Evolutionary conservation across 2,797 vertebrate genomes (phyloP).

Genomic region (Cynodonichthys magdalenae): DNA sequence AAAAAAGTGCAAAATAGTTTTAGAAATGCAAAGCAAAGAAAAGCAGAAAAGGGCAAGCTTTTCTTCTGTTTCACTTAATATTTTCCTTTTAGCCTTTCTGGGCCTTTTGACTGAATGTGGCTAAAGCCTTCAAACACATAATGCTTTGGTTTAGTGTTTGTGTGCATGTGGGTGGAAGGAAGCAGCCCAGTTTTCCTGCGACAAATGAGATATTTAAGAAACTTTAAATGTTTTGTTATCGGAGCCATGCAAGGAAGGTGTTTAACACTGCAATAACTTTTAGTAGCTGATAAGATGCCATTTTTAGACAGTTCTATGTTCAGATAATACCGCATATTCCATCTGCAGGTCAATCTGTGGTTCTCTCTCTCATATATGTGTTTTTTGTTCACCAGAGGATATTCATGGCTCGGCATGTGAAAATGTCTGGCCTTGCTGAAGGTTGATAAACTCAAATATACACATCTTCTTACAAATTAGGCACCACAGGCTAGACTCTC

Average conservation of each 20-base stretch:
- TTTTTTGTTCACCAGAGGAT: conserved; percentile 22
- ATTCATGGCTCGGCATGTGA: conserved; percentile 36
- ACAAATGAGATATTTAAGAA: conserved; percentile 18
- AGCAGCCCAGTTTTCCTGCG: conserved; percentile 24
- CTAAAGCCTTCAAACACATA: conserved; percentile 34
- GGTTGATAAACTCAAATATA: conserved; percentile 57
- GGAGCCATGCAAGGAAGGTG: not conserved
- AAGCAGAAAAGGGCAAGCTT: conserved; percentile 22
- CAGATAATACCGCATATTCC: no score
- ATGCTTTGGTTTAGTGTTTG: conserved; percentile 24
- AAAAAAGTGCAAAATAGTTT: conserved; percentile 28
- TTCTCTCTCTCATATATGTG: no score
- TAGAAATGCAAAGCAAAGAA: conserved; percentile 25
- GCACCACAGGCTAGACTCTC: conserved; percentile 44
- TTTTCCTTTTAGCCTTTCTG: conserved; percentile 38
- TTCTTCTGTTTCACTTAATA: conserved; percentile 23
- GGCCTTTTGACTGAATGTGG: conserved; percentile 21
- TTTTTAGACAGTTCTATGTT: not conserved
- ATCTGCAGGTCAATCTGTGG: no score
- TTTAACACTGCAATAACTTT: conserved; percentile 4
- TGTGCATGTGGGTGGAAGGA: conserved; percentile 11
- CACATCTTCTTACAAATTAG: conserved; percentile 57
- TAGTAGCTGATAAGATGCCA: not conserved
- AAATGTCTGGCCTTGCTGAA: conserved; percentile 48
- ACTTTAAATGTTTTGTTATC: conserved; percentile 11